A percentile compares a stretch with the other conserved stretches of the same genome.
Conservation (phyloP, 2,888 invertebrate species). For the Acanthosepion esculentum region DNA sequence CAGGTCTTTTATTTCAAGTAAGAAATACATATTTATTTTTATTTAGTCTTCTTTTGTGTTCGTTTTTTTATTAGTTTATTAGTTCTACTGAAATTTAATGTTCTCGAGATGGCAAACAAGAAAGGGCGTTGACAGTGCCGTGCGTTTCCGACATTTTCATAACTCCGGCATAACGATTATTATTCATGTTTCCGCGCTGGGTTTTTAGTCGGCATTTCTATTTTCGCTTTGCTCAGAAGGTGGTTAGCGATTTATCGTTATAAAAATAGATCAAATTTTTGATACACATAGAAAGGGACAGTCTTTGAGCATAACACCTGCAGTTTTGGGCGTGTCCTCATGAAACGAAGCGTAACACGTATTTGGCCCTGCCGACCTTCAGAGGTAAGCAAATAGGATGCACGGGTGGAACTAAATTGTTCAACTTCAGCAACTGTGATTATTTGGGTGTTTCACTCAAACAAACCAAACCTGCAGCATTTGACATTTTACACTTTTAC, state of each 20-base stretch:
- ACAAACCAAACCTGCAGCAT: not conserved
- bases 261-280: not conserved
- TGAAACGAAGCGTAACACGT: not conserved
- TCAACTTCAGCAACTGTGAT: not conserved
- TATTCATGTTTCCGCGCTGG: not conserved
- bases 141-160: not conserved
- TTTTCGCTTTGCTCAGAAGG: not conserved
- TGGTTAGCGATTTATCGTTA: not conserved
- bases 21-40: not conserved
- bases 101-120: not conserved
- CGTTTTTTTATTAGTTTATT: not conserved
- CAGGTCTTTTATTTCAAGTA: constrained; percentile 41
- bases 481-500: not conserved
- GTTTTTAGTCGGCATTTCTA: not conserved
- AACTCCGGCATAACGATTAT: not conserved
- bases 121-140: not conserved
- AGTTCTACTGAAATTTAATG: no score
- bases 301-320: not conserved
- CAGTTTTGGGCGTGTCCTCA: not conserved
- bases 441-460: not conserved
- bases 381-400: not conserved
- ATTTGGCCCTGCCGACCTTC: not conserved
- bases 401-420: not conserved
- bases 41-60: not conserved
- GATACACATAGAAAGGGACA: not conserved